Percentiles rank a stretch among this genome's conserved stretches.
Evolutionary conservation across 2,113 vertebrate genomes (phyloP).

Genomic region (Melanotaenia duboulayi): DNA sequence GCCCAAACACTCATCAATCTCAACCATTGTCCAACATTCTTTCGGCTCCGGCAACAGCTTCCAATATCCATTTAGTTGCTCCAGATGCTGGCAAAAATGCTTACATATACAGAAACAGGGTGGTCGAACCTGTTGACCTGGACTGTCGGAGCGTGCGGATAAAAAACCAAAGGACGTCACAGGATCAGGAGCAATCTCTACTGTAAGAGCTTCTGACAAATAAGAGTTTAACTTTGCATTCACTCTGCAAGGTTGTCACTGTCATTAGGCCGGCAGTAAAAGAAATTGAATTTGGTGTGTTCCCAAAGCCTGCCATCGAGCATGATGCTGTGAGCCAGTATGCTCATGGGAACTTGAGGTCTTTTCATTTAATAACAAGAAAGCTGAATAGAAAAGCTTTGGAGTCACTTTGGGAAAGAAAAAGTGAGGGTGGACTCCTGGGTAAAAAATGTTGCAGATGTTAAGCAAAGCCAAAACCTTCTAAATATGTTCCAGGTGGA

Average conservation of each 20-base stretch:
- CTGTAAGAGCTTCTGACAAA: constrained; percentile 29
- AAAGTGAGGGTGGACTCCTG: neutral
- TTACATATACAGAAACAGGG: constrained; percentile 65
- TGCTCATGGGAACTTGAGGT: constrained; percentile 11
- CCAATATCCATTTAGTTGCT: constrained; percentile 83
- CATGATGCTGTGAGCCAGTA: constrained; percentile 22
- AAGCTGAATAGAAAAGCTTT: constrained; percentile 29
- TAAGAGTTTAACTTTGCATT: constrained; percentile 47
- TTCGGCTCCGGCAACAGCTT: constrained; percentile 63
- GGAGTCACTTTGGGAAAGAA: constrained; percentile 22
- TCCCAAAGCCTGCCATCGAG: constrained; percentile 36
- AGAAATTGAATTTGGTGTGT: constrained; percentile 52
- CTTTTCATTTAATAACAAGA: constrained; percentile 44
- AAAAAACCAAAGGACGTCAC: constrained; percentile 42
- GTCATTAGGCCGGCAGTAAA: constrained; percentile 46
- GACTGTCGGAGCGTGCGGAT: constrained; percentile 18
- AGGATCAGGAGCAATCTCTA: constrained; percentile 22
- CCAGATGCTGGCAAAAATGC: constrained; percentile 75
- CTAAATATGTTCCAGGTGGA: constrained; percentile 8
- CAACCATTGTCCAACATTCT: constrained; percentile 77
- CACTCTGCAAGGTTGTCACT: constrained; percentile 11
- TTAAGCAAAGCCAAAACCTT: constrained; percentile 10
- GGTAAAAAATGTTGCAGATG: constrained; percentile 13
- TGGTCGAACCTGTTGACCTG: constrained; percentile 66
- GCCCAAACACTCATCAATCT: constrained; percentile 85